Evolutionary conservation across 2,113 vertebrate genomes (phyloP), one percentile per base, ranked within the genome.

Genomic region (Chaetops frenatus): DNA sequence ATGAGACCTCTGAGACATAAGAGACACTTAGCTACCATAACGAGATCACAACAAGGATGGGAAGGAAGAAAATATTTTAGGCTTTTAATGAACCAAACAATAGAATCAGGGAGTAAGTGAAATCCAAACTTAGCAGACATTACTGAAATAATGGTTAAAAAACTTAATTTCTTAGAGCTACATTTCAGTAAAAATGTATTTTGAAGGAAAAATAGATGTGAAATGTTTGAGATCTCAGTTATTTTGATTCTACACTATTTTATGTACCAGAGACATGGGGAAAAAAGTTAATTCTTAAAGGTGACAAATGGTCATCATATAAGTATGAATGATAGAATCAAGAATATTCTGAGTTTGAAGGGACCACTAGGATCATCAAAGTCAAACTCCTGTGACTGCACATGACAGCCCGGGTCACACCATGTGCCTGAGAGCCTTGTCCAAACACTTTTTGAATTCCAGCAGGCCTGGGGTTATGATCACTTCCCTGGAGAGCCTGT

Each of bases 391-490:
- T 57, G 42, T 31, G 17, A 7, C 24, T 56, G 25, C 17, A 50
- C 20, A 5, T 6, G 31, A 56, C 31, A 56, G 9, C 29, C 21
- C 21, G 40, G 40, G 31, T 35, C 21, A 71, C 6, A 50, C 14
- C 9, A 25, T 6, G 6, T 11, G 36, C 36, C 44, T 14, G 12
- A 73, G 5, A 60, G 16, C 0, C 0, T 15, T n/a, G 28, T 38
- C 20, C 61, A 53, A 58, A 66, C 12, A n/a, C 19, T 38, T 24
- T 19, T 5, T 25, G 45, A 74, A n/a, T 20, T 81, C n/a, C 7
- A 7, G n/a, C 60, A 66, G 33, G 22, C 22, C 3, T 38, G 33
- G 15, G 9, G 24, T 24, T 36, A 8, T 24, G 28, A 51, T 20
- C 36, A 24, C 23, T 66, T 25, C 6, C 38, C 17, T 40, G 11